Base-by-base conservation (phyloP, 2,113 vertebrate genomes). In the Corynorhinus townsendii region DNA sequence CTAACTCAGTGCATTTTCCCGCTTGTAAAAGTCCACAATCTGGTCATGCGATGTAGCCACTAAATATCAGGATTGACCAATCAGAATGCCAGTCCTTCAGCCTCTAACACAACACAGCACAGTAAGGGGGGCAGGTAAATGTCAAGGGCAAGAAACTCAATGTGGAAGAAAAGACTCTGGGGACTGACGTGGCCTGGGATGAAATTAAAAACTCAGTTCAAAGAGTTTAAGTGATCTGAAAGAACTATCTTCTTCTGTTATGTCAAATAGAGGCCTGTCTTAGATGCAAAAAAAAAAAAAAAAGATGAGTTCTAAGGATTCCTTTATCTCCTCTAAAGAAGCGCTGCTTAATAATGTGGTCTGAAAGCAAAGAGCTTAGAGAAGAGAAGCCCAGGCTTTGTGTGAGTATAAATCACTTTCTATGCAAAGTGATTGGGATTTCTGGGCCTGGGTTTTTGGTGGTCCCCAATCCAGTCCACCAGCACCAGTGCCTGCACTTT, bases 171-270 rank as follows among this genome's bases (percentile, higher is more conserved):
- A 75, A 35, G 20, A 49, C 26, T 54, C 71, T 71, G 8, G 11
- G 62, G 77, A 84, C 1, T 52, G 76, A 59, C 28, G 24, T 47
- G 14, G n/a, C 49, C 83, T 49, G 22, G 28, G n/a, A 81, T 75
- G 59, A 93, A 94, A 94, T 84, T 35, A 83, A 79, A 95, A 90
- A 84, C 66, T 85, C 49, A 83, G 28, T 59, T 79, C 83, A 68
- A 89, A 85, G 84, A 56, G 35, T 68, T 49, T 64, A 86, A 52
- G 35, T 24, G 26, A 82, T 45, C 49, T 16, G 0, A 85, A 80
- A 80, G 77, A 56, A n/a, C 40, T 43, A 40, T 59, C 71, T 38
- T 83, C 88, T 84, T 43, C 49, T 85, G 66, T 30, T 40, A 52
- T 80, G 85, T 93, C 89, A 76, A 96, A 38, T 64, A 73, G 4